A percentile compares a stretch with the other conserved stretches of the same genome.
phyloP scores from a whole-genome alignment of 1,140 invertebrate species.

The Brachionus sp. region DNA sequence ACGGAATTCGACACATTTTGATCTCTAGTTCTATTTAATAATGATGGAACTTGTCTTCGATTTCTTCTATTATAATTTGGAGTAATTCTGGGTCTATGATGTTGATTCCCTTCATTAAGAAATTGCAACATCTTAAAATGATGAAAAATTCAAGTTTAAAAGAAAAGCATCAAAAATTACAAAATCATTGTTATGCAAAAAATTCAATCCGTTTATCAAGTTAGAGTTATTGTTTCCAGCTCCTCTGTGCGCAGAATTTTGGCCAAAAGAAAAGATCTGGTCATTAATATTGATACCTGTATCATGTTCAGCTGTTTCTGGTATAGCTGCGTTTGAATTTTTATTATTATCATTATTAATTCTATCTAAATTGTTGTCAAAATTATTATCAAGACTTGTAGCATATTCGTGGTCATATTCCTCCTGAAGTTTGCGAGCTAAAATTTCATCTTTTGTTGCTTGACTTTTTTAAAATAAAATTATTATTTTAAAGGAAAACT shows the following conservation, averaged over 20 bases:
- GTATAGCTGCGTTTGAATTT: not conserved
- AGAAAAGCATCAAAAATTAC: not conserved
- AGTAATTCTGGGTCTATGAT: not conserved
- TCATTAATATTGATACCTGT: not conserved
- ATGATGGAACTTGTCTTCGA: not conserved
- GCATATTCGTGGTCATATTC: slow-evolving; percentile 17
- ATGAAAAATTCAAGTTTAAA: not conserved
- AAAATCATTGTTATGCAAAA: not conserved
- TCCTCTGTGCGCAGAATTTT: not conserved
- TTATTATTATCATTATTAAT: not conserved
- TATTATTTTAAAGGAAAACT: not conserved
- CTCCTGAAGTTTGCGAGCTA: not conserved
- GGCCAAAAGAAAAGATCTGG: not conserved
- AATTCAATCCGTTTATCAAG: not conserved
- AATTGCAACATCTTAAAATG: not conserved
- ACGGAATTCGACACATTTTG: not conserved
- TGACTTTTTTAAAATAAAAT: not conserved
- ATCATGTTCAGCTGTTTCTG: not conserved
- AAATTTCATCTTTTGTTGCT: not conserved
- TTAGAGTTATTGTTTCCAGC: not conserved
- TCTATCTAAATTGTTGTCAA: not conserved
- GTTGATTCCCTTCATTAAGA: not conserved
- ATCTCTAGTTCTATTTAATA: not conserved
- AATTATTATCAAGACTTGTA: not conserved
- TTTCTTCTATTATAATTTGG: not conserved